A percentile compares a stretch with the other conserved stretches of the same genome.
These are phyloP conservation scores for Heterocephalus glaber DNA, from an alignment of 2,113 vertebrate species.

Conservation along the genomic window DNA sequence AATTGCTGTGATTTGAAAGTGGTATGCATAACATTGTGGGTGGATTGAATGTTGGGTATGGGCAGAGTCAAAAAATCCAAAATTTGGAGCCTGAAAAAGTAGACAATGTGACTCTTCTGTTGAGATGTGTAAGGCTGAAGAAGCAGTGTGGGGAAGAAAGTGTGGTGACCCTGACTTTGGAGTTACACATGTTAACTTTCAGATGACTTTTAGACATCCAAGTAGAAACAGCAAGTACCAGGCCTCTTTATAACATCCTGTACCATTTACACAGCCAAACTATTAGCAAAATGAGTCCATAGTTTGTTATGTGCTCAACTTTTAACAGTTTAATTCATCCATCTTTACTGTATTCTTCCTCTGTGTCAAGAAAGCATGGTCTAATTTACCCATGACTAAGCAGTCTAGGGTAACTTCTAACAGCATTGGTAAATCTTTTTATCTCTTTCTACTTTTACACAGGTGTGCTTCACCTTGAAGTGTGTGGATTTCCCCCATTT, in stretches of 20 bases:
- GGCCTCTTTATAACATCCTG: not conserved
- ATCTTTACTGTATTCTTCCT: not conserved
- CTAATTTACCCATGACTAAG: not conserved
- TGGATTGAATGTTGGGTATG: not conserved
- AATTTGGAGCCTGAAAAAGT: conserved; percentile 10
- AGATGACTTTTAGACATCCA: not conserved
- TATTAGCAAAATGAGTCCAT: not conserved
- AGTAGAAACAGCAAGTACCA: not conserved
- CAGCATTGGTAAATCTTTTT: not conserved
- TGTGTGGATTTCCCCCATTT: not conserved
- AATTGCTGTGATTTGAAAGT: not conserved
- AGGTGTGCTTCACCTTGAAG: not conserved
- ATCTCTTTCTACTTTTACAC: not conserved
- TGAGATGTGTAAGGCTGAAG: not conserved
- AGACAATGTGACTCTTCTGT: not conserved
- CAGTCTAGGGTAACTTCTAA: not conserved
- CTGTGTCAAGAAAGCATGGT: not conserved
- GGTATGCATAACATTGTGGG: not conserved
- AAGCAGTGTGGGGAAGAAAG: not conserved
- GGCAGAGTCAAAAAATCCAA: not conserved
- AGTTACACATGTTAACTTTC: not conserved
- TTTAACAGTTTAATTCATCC: not conserved
- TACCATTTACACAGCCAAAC: not conserved
- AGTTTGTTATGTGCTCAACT: not conserved
- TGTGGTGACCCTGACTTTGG: not conserved